Evolutionary conservation across 1,140 invertebrate genomes (phyloP).

Genomic region (Cataglyphis hispanica): DNA sequence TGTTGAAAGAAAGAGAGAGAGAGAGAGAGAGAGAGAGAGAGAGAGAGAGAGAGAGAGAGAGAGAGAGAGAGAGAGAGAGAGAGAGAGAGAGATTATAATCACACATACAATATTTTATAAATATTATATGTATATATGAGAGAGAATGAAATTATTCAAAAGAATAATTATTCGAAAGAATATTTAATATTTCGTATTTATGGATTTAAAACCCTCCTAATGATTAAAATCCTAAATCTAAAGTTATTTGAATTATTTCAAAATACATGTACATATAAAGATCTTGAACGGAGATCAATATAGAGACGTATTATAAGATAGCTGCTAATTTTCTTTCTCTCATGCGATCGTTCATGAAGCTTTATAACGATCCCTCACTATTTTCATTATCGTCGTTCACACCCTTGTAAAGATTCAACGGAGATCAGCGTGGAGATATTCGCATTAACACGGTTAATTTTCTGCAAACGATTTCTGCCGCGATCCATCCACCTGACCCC

Average conservation of each 20-base stretch:
- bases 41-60: no score
- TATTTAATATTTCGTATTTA: neutral
- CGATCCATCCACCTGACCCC: neutral
- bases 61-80: no score
- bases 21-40: no score
- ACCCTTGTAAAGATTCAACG: neutral
- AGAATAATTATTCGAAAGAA: neutral
- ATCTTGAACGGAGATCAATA: neutral
- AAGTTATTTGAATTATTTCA: neutral
- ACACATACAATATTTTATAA: no score
- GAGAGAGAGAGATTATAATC: no score
- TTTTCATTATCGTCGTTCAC: neutral
- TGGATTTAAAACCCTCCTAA: neutral
- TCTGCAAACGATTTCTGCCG: neutral
- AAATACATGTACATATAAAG: no score
- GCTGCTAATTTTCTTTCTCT: neutral
- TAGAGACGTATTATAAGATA: neutral
- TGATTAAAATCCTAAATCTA: neutral
- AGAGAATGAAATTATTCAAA: neutral
- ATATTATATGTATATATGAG: neutral
- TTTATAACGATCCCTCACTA: neutral
- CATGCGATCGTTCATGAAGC: neutral
- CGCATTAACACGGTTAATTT: conserved; percentile 28
- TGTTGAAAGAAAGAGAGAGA: no score
- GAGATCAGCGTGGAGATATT: neutral